Evolutionary conservation across 2,797 vertebrate genomes (phyloP).

Genomic region (Scleropages formosus): DNA sequence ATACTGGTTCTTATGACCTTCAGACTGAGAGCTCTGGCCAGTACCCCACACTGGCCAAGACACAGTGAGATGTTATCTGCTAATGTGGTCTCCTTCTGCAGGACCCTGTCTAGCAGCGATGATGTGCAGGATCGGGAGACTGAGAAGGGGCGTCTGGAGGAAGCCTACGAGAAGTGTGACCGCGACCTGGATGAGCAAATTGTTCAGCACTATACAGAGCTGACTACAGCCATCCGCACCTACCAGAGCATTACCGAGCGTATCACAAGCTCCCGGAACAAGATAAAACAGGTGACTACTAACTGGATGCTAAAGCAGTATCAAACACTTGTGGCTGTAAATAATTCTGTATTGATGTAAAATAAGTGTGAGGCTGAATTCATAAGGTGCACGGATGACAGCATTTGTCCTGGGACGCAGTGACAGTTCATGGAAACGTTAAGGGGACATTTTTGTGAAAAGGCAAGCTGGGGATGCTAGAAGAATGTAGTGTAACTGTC

Average conservation of each 20-base stretch:
- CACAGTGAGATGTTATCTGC: neutral
- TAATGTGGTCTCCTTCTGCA: constrained; percentile 42
- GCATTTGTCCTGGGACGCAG: no score
- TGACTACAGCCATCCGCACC: constrained; percentile 94
- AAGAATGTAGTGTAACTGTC: no score
- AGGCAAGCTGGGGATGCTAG: no score
- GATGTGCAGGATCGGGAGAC: constrained; percentile 94
- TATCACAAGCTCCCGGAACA: constrained; percentile 94
- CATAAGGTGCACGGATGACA: no score
- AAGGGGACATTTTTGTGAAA: no score
- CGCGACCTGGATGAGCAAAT: constrained; percentile 87
- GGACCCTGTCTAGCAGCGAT: constrained; percentile 90
- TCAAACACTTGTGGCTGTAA: neutral
- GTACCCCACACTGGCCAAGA: neutral
- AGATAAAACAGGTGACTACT: constrained; percentile 85
- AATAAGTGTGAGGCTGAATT: no score
- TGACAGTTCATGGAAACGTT: no score
- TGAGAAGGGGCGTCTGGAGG: constrained; percentile 90
- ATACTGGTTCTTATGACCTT: neutral
- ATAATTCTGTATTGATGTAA: neutral
- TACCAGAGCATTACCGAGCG: constrained; percentile 99
- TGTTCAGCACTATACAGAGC: constrained; percentile 91
- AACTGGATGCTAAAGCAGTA: neutral
- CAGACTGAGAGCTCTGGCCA: neutral
- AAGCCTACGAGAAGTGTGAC: constrained; percentile 94